Evolutionary conservation across 2,797 vertebrate species (phyloP).

Genomic region (Sebastes nivosus): DNA sequence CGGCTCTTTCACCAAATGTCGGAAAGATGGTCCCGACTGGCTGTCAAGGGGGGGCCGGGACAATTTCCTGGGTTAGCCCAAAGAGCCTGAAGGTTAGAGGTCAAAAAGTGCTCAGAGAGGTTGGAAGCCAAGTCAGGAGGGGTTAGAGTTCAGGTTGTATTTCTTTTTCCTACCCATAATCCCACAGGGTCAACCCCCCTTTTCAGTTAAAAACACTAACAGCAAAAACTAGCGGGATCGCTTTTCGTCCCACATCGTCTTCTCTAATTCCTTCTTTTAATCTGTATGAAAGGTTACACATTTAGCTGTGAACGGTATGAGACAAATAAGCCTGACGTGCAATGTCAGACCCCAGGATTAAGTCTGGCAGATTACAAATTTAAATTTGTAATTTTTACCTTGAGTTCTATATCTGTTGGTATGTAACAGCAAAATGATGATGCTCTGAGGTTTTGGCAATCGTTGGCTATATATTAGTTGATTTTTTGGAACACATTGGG

Average conservation of each 20-base stretch:
- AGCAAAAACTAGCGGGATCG: not conserved
- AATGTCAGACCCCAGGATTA: conserved; percentile 5
- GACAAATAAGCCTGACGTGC: conserved; percentile 8
- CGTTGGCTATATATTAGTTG: conserved; percentile 36
- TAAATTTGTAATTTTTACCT: not conserved
- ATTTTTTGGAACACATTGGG: conserved; percentile 47
- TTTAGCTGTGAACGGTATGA: not conserved
- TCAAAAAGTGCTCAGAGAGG: conserved; percentile 54
- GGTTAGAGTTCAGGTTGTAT: conserved; percentile 72
- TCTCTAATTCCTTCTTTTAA: conserved; percentile 19
- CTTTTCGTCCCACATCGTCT: not conserved
- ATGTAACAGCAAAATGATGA: not conserved
- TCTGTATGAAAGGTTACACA: conserved; percentile 14
- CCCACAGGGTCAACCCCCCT: not conserved
- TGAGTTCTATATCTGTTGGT: not conserved
- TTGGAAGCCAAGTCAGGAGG: conserved; percentile 51
- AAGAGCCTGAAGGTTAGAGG: conserved; percentile 52
- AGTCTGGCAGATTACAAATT: not conserved
- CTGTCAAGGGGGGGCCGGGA: conserved; percentile 33
- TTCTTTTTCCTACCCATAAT: conserved; percentile 52
- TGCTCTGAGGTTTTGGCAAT: conserved; percentile 34
- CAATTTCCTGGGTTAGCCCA: conserved; percentile 67
- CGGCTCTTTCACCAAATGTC: conserved; percentile 29
- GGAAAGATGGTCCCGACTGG: conserved; percentile 17
- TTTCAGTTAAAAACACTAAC: not conserved